Evolutionary conservation across 23 tunicate genomes (phyloP).

Genomic region (Halocynthia aurantium): DNA sequence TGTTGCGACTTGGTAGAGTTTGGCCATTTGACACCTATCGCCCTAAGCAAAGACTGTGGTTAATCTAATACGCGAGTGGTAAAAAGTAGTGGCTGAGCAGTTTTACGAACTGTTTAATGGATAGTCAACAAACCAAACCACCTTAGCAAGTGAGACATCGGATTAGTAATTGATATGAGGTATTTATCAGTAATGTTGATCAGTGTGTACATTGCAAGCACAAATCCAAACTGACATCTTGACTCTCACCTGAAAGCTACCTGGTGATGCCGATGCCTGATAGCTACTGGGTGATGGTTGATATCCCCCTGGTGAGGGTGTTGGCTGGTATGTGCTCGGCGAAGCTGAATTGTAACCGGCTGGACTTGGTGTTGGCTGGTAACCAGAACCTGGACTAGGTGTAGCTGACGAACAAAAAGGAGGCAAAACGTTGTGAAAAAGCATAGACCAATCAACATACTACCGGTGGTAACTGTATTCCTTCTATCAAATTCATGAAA

Average conservation of each 20-base stretch:
- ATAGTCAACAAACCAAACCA: no score
- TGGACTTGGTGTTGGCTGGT: constrained; percentile 82
- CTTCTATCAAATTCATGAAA: not conserved
- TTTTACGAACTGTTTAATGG: not conserved
- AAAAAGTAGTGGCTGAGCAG: not conserved
- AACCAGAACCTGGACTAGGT: constrained; percentile 23
- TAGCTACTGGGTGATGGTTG: constrained; percentile 61
- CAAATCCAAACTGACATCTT: no score
- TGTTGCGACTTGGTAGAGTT: no score
- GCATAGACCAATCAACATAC: not conserved
- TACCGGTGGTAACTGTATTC: not conserved
- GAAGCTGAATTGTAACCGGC: constrained; percentile 45
- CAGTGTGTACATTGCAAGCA: no score
- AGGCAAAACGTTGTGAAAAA: not conserved
- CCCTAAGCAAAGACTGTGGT: no score
- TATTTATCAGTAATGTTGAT: no score
- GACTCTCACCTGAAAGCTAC: constrained; percentile 32
- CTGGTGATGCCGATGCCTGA: constrained; percentile 75
- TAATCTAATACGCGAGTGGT: no score
- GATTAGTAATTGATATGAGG: no score
- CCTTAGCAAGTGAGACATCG: no score
- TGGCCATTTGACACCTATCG: no score
- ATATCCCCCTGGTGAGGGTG: constrained; percentile 72
- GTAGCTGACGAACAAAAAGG: constrained; percentile 17
- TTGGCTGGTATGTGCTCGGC: constrained; percentile 66